These are phyloP conservation scores for Galbula dea DNA, from an alignment of 2,113 vertebrate species.

Conservation along the genomic window DNA sequence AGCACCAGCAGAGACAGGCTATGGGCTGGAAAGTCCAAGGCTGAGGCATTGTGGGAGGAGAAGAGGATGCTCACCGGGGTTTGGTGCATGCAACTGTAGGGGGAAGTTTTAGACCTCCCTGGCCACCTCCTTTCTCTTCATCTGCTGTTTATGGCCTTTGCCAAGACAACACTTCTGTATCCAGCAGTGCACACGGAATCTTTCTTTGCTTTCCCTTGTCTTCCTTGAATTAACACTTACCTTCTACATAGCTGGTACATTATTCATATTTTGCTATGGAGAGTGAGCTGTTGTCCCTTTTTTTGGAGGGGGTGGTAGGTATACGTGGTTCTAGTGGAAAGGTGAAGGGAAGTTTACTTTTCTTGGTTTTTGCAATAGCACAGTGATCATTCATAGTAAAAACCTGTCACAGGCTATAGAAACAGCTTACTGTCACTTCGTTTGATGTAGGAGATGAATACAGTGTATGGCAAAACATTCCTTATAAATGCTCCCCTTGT, in stretches of 20 bases:
- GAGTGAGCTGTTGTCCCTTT: neutral
- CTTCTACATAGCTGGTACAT: neutral
- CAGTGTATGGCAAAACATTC: neutral
- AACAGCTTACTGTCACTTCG: neutral
- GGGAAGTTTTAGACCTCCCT: neutral
- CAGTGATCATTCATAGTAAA: neutral
- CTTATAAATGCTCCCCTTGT: neutral
- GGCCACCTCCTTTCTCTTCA: neutral
- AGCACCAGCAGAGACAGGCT: neutral
- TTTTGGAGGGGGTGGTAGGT: rapidly evolving
- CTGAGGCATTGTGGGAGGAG: neutral
- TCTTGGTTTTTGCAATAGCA: neutral
- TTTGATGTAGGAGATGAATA: neutral
- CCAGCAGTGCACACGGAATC: neutral
- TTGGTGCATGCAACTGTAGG: rapidly evolving
- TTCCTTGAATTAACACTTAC: neutral
- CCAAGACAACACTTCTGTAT: neutral
- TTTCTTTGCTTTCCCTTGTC: neutral
- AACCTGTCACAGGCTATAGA: neutral
- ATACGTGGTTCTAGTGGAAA: neutral
- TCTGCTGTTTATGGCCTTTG: neutral
- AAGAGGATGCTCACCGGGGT: neutral
- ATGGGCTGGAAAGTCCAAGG: neutral
- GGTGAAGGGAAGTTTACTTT: neutral
- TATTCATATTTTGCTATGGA: neutral